Percentiles rank a stretch among this genome's conserved stretches.
Evolutionary conservation across 1,140 invertebrate genomes (phyloP).

Genomic region (Chelonus insularis): DNA sequence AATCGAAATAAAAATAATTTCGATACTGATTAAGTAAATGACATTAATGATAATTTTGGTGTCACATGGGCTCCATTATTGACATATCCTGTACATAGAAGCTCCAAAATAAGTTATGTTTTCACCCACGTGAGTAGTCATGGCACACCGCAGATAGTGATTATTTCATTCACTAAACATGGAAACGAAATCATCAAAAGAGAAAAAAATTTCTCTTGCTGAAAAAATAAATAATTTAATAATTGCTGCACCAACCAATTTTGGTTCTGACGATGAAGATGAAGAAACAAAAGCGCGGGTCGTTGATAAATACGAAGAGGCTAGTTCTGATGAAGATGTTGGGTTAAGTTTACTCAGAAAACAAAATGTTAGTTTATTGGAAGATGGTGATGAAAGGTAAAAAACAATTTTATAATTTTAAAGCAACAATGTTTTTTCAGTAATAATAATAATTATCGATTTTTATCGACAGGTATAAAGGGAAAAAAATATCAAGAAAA

Average conservation of each 20-base stretch:
- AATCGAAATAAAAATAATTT: no score
- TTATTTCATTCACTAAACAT: no score
- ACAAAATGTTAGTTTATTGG: constrained; percentile 67
- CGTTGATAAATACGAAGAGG: constrained; percentile 43
- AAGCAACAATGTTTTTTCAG: no score
- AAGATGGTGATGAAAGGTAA: constrained; percentile 66
- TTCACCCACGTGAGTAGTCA: no score
- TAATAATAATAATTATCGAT: no score
- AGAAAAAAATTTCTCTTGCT: constrained; percentile 52
- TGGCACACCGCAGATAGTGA: no score
- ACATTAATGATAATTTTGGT: no score
- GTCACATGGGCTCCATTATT: no score
- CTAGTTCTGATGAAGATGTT: constrained; percentile 36
- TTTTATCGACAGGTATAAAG: constrained; percentile 66
- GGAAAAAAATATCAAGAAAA: constrained; percentile 67
- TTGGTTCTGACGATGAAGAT: constrained; percentile 59
- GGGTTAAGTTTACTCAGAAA: constrained; percentile 65
- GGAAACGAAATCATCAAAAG: constrained; percentile 42
- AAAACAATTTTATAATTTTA: not conserved
- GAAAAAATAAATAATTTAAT: constrained; percentile 66
- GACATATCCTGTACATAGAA: no score
- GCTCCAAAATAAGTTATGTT: no score
- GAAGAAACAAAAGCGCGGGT: constrained; percentile 59
- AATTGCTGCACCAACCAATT: constrained; percentile 59
- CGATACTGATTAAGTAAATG: no score